Percentiles rank a stretch among this genome's conserved stretches.
These are phyloP conservation scores for Pipistrellus pipistrellus DNA, from an alignment of 2,797 vertebrate species.

Conservation along the genomic window DNA sequence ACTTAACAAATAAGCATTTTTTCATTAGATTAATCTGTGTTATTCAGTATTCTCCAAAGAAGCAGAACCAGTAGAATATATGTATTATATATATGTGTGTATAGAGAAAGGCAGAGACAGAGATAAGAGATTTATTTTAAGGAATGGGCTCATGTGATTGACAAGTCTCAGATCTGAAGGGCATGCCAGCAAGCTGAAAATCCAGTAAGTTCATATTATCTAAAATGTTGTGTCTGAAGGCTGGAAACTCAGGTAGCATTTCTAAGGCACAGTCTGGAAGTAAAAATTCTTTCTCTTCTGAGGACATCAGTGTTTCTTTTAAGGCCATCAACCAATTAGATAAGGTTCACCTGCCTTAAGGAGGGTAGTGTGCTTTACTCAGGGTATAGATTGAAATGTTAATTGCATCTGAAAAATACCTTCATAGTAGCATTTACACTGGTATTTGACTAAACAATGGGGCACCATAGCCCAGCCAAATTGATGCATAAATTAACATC, in stretches of 20 bases:
- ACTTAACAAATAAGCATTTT: constrained; percentile 21
- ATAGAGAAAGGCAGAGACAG: not conserved
- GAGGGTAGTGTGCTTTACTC: not conserved
- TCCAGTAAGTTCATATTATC: not conserved
- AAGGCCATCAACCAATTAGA: not conserved
- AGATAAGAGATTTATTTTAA: constrained; percentile 40
- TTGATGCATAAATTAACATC: not conserved
- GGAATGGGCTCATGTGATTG: not conserved
- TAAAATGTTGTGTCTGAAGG: not conserved
- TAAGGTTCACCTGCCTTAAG: not conserved
- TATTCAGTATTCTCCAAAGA: not conserved
- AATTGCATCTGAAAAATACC: not conserved
- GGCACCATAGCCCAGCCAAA: not conserved
- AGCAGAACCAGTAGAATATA: not conserved
- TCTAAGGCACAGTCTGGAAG: not conserved
- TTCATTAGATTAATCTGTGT: not conserved
- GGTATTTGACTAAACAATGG: not conserved
- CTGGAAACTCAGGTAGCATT: not conserved
- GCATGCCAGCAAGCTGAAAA: not conserved
- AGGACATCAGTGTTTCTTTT: not conserved
- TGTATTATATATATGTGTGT: not conserved
- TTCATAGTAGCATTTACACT: not conserved
- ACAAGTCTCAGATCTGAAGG: constrained; percentile 33
- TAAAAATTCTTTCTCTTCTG: not conserved
- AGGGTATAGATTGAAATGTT: not conserved